These are phyloP conservation scores for Saimiri boliviensis DNA, from an alignment of 2,113 vertebrate genomes.

Conservation along the genomic window DNA sequence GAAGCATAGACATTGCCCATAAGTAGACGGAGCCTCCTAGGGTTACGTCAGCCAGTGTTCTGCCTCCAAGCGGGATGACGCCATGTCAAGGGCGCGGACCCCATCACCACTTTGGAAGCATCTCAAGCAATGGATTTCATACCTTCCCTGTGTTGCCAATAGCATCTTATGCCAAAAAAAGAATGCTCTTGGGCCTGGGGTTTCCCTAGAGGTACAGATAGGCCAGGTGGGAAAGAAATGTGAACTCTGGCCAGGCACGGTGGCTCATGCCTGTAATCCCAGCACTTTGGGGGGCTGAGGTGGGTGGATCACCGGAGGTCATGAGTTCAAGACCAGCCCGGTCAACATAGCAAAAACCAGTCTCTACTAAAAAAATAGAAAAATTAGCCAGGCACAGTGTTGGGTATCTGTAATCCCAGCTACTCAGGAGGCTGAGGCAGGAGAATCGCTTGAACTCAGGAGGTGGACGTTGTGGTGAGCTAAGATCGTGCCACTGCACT, in stretches of 20 bases:
- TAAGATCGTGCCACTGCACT: too few relatives aligned
- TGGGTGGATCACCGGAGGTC: too few relatives aligned
- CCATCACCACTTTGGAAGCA: background rate
- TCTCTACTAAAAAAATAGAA: too few relatives aligned
- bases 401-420: too few relatives aligned
- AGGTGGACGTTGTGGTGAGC: too few relatives aligned
- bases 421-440: too few relatives aligned
- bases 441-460: too few relatives aligned
- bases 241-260: background rate
- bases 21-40: background rate
- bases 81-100: background rate
- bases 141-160: background rate
- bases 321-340: too few relatives aligned
- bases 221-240: background rate
- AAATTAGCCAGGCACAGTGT: too few relatives aligned
- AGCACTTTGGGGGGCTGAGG: too few relatives aligned
- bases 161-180: background rate
- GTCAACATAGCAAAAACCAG: too few relatives aligned
- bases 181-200: background rate
- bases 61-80: background rate
- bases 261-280: too few relatives aligned
- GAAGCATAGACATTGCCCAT: background rate
- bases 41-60: background rate
- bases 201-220: background rate
- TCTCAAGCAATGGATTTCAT: background rate